A percentile compares a stretch with the other conserved stretches of the same genome.
These are phyloP conservation scores for Heteromormyrus szaboi DNA, from an alignment of 2,797 vertebrate genomes.

Conservation along the genomic window DNA sequence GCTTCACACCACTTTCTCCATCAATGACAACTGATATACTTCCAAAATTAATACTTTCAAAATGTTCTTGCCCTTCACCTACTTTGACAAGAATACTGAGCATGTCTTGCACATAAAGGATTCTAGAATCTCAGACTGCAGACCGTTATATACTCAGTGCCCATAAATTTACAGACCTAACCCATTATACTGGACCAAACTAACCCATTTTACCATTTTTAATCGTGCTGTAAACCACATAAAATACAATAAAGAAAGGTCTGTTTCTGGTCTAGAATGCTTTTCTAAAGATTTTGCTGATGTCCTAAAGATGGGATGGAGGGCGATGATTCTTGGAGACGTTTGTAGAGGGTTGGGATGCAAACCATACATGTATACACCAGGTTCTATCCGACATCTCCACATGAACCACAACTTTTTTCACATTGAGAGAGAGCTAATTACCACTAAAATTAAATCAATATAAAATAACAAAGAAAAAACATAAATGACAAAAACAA, in stretches of 20 bases:
- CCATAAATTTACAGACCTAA: background rate
- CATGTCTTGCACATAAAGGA: background rate
- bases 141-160: background rate
- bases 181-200: background rate
- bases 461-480: background rate
- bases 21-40: background rate
- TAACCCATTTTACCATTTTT: background rate
- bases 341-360: background rate
- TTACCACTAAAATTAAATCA: background rate
- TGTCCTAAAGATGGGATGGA: background rate
- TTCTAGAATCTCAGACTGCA: background rate
- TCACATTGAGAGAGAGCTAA: background rate
- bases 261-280: background rate
- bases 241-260: background rate
- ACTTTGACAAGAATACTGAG: background rate
- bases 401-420: background rate
- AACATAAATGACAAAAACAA: background rate
- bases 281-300: background rate
- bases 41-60: background rate
- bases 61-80: background rate
- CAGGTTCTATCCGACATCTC: background rate
- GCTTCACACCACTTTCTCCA: background rate
- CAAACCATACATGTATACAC: background rate
- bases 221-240: background rate
- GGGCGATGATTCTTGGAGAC: background rate